Base-by-base conservation (phyloP, 1,140 invertebrate species). In the Aplysia californica region DNA sequence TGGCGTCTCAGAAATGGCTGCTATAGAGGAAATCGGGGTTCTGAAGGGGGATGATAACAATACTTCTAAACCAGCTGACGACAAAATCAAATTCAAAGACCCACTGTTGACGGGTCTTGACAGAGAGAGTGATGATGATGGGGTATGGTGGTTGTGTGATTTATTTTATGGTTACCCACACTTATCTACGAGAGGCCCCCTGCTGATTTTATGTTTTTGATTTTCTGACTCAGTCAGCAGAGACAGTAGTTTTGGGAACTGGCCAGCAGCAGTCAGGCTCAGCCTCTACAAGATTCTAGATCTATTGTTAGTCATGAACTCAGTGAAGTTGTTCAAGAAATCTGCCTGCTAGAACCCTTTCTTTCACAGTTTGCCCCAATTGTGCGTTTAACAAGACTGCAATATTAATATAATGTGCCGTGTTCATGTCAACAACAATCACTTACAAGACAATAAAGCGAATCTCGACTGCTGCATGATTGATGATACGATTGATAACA, bases 21-120 rank as follows among this genome's bases (percentile, higher is more conserved):
- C 78, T 35, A 64, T 79, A 36, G 80, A 76, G 41, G 79, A 69
- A 64, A 79, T 69, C 68, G 74, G 75, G 58, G 36, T 56, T 41
- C 69, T 73, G 38, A 79, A 80, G 67, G 10, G 35, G 21, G 78
- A 78, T 56, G 75, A 70, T 35, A 77, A 78, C 72, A 82, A 75
- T 50, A 77, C 76, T 36, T 79, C 81, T 76, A 76, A 70, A 35
- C 55, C 75, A 61, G 44, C 50, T 58, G 80, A 84, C 35, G 82
- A 80, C 39, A 78, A 83, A 26, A 72, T 73, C 18, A 84, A 83
- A 72, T 87, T 87, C 59, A 85, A 82, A 79, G 86, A 87, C 76
- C 86, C 86, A 20, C 75, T 87, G 15, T 82, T 85, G 73, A 86
- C 83, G 65, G 80, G 83, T 75, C 66, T 86, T 10, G 86, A 86